Evolutionary conservation across 2,797 vertebrate species (phyloP), one percentile per base, ranked within the genome.

Genomic region (Acropternis orthonyx): DNA sequence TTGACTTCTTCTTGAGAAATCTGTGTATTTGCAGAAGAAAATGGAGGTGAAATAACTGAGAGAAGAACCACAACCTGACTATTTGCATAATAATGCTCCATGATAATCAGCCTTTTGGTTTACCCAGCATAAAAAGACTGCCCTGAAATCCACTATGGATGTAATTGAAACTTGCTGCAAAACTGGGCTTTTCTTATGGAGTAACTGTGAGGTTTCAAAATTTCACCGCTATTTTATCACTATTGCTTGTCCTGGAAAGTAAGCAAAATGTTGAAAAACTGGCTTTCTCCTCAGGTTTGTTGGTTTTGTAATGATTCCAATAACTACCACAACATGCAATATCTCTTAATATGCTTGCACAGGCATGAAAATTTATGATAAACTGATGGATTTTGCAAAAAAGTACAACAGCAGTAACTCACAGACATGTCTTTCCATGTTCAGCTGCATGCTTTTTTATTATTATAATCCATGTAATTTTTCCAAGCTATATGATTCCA

Each of bases 371-470:
- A 91, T 98, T 92, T 95, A 97, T 49, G 85, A 92, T 37, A 95
- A 90, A 86, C 93, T 96, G 96, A 97, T 98, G 94, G 98, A 98
- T 97, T 98, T 98, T 17, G 97, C 98, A 41, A 97, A 98, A 63
- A 98, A 98, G 95, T 97, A 98, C 69, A 98, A 98, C 58, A 96
- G 97, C 49, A 98, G 97, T 82, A 98, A 95, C 77, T 98, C 97
- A 74, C 96, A 98, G 89, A 98, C 97, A 17, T 98, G 96, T 78
- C 98, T 73, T 82, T 89, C 52, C 10, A 9, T 12, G 24, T 56
- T 68, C 30, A 74, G 36, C 56, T 22, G 6, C 21, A 51, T 46
- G 8, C 2, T 72, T 81, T 92, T 85, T 71, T 51, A n/a, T 91
- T 81, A 72, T 83, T 89, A 52, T 46, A 10, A 34, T 62, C 36